Evolutionary conservation across 2,888 invertebrate species (phyloP).

Genomic region (Sminthurinus aureus): DNA sequence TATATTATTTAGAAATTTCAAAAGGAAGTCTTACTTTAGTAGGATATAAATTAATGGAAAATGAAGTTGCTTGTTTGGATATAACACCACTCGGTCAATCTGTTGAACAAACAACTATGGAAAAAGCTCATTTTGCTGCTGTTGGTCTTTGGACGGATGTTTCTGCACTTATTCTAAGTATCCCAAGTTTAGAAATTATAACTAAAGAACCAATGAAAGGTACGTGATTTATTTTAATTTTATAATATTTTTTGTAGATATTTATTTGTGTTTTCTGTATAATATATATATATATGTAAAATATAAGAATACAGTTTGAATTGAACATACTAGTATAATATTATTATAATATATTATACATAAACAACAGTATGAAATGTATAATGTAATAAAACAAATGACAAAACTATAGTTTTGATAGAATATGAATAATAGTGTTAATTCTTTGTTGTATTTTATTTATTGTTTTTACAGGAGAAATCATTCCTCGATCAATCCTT

Average conservation of each 20-base stretch:
- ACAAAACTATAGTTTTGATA: neutral
- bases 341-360: no score
- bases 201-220: slow-evolving; percentile 89
- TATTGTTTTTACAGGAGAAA: slow-evolving; percentile 71
- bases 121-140: slow-evolving; percentile 77
- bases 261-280: neutral
- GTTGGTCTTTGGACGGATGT: slow-evolving; percentile 98
- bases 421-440: neutral
- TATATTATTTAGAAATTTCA: slow-evolving; percentile 82
- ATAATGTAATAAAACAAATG: no score
- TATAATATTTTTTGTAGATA: no score
- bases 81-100: slow-evolving; percentile 76
- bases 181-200: slow-evolving; percentile 82
- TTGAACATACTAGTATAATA: no score
- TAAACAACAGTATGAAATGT: no score
- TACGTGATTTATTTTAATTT: slow-evolving; percentile 61
- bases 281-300: no score
- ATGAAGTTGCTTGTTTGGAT: slow-evolving; percentile 96
- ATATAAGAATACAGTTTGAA: no score
- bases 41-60: slow-evolving; percentile 78
- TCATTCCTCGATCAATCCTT: slow-evolving; percentile 93
- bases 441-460: neutral
- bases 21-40: slow-evolving; percentile 72
- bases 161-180: slow-evolving; percentile 82
- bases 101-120: slow-evolving; percentile 60